Conservation (phyloP, 2,888 invertebrate species). For the Meliscaeva auricollis region DNA sequence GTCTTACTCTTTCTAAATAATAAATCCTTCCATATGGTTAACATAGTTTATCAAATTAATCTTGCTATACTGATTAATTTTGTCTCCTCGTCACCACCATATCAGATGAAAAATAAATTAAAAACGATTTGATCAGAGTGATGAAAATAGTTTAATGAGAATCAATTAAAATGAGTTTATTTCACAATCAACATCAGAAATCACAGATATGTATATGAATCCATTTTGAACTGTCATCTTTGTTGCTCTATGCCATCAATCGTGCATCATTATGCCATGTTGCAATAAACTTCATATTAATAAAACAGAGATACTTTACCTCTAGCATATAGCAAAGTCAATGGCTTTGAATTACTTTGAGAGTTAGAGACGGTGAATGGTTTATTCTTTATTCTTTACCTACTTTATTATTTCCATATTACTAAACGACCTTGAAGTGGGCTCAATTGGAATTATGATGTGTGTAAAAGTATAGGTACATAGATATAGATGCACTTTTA, state of each 20-base stretch:
- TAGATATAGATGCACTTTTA: constrained; percentile 16
- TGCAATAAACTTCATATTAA: constrained; percentile 31
- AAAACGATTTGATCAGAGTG: constrained; percentile 46
- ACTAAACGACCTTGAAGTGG: constrained; percentile 44
- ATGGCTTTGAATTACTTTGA: constrained; percentile 5
- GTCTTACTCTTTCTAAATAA: too few species aligned
- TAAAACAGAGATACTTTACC: neutral
- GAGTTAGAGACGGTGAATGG: constrained; percentile 36
- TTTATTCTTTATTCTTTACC: constrained; percentile 38
- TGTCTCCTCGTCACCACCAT: too few species aligned
- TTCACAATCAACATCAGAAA: constrained; percentile 27
- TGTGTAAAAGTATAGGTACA: neutral
- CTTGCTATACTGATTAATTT: neutral
- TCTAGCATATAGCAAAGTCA: neutral
- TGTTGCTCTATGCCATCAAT: constrained; percentile 48
- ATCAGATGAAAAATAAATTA: constrained; percentile 30
- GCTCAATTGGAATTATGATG: constrained; percentile 27
- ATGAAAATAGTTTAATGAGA: constrained; percentile 26
- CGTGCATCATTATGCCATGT: constrained; percentile 41
- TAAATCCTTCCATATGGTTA: too few species aligned
- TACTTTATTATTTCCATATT: constrained; percentile 15
- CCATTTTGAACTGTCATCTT: constrained; percentile 45
- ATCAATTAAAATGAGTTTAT: constrained; percentile 36
- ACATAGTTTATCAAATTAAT: neutral
- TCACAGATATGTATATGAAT: constrained; percentile 3